These are phyloP conservation scores for Drosophila malerkotliana DNA, from an alignment of 1,140 invertebrate genomes.

Conservation along the genomic window DNA sequence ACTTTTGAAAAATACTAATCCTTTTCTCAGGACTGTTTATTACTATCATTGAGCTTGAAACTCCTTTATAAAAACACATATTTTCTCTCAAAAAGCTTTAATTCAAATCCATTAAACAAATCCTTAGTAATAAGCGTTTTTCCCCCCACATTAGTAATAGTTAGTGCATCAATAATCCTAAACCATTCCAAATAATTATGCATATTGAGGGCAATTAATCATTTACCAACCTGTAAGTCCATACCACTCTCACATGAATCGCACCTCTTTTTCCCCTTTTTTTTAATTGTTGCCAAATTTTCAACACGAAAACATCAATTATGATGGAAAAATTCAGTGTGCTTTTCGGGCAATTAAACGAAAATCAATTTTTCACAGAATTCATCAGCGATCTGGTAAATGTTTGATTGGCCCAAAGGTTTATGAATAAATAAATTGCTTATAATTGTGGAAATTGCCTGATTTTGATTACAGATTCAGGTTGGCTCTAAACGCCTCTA, in stretches of 20 bases:
- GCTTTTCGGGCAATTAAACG: background rate
- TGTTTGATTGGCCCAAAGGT: constrained; percentile 3
- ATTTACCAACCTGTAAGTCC: background rate
- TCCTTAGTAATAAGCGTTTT: background rate
- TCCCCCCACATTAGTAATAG: background rate
- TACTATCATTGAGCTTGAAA: no score
- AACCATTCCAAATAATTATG: background rate
- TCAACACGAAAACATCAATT: background rate
- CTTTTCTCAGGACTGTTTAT: no score
- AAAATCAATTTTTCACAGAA: constrained; percentile 17
- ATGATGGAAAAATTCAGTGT: background rate
- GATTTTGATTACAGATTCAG: constrained; percentile 21
- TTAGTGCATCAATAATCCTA: background rate
- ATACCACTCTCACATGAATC: background rate
- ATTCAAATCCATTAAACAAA: no score
- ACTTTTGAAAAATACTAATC: no score
- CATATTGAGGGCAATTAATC: constrained; percentile 4
- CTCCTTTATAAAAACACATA: no score
- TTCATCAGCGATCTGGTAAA: constrained; percentile 11
- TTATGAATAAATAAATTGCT: constrained; percentile 15
- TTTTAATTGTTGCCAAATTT: background rate
- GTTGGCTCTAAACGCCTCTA: background rate
- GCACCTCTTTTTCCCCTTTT: background rate
- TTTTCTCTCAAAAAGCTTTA: no score
- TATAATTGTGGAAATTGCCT: constrained; percentile 12